phyloP scores from a whole-genome alignment of 2,888 invertebrate species.

The Philonicus albiceps region DNA sequence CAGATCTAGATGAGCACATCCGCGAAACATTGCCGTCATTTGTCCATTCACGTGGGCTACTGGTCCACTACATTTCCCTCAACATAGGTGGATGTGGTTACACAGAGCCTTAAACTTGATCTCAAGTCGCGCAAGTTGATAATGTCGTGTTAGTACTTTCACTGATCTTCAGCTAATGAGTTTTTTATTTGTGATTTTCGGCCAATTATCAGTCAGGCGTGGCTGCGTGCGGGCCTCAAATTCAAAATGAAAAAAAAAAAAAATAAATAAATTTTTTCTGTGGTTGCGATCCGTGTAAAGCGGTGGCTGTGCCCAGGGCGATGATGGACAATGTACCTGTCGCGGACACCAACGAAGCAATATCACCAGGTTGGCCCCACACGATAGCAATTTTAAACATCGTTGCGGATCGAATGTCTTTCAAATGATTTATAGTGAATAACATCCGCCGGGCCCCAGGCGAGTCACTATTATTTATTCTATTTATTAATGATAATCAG shows the following conservation, averaged over 20 bases:
- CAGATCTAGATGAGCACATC: slow-evolving; percentile 11
- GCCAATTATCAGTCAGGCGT: background rate
- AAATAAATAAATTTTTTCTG: too few species aligned
- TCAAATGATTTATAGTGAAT: background rate
- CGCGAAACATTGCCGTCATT: background rate
- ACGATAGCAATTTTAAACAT: background rate
- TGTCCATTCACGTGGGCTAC: slow-evolving; percentile 21
- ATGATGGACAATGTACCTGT: background rate
- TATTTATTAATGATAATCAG: too few species aligned
- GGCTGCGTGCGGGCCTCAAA: background rate
- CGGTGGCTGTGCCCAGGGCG: background rate
- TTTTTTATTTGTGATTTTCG: slow-evolving; percentile 2
- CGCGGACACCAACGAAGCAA: background rate
- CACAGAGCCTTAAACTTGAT: slow-evolving; percentile 25
- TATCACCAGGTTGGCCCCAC: background rate
- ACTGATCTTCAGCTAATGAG: slow-evolving; percentile 17
- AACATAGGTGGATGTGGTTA: background rate
- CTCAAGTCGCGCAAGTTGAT: background rate
- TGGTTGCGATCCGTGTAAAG: background rate
- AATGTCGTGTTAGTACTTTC: slow-evolving; percentile 4
- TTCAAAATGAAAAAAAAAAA: background rate
- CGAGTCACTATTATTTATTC: too few species aligned
- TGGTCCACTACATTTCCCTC: background rate
- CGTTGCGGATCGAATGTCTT: background rate
- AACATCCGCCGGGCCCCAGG: too few species aligned